phyloP scores from a whole-genome alignment of 2,888 invertebrate species.

The Gasteruption jaculator region DNA sequence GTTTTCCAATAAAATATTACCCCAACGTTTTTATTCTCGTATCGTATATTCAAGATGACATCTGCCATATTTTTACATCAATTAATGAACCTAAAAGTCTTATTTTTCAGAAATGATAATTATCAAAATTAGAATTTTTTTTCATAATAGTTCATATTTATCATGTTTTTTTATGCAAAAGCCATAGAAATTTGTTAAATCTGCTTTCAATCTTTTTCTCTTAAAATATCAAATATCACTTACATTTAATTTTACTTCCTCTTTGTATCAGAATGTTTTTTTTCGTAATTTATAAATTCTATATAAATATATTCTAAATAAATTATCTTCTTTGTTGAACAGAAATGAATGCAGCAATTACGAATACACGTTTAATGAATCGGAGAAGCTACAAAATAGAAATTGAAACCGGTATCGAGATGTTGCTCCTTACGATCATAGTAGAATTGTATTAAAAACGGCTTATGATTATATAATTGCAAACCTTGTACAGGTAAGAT shows the following conservation, averaged over 20 bases:
- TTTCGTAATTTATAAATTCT: background rate
- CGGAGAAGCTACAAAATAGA: conserved; percentile 74
- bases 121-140: too few relatives aligned
- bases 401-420: conserved; percentile 88
- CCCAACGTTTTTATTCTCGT: too few relatives aligned
- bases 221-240: background rate
- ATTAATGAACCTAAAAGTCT: too few relatives aligned
- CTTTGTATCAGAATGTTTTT: background rate
- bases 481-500: conserved; percentile 78
- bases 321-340: conserved; percentile 57
- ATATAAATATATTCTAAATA: conserved; percentile 3
- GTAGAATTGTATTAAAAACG: conserved; percentile 73
- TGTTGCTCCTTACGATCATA: conserved; percentile 94
- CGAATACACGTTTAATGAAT: conserved; percentile 64
- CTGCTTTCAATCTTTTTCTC: too few relatives aligned
- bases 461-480: conserved; percentile 92
- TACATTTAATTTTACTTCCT: background rate
- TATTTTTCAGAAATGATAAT: too few relatives aligned
- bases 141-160: too few relatives aligned
- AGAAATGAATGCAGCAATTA: conserved; percentile 66
- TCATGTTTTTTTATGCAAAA: too few relatives aligned
- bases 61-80: too few relatives aligned
- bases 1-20: too few relatives aligned
- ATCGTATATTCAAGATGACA: too few relatives aligned
- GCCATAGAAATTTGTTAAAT: too few relatives aligned